A percentile compares a stretch with the other conserved stretches of the same genome.
These are phyloP conservation scores for Scomber japonicus DNA, from an alignment of 2,113 vertebrate genomes.

Conservation along the genomic window DNA sequence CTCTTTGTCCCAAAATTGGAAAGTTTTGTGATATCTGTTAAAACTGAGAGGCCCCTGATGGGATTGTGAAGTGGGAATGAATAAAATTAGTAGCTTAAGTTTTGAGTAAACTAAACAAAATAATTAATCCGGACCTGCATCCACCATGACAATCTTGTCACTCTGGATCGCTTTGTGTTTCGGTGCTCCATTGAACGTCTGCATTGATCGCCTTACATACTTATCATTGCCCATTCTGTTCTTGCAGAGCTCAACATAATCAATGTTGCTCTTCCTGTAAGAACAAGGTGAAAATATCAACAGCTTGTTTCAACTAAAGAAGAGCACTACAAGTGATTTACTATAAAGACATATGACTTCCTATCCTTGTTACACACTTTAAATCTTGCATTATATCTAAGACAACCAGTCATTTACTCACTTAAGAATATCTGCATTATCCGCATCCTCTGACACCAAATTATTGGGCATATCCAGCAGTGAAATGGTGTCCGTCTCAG, in stretches of 20 bases:
- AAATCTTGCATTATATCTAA: not conserved
- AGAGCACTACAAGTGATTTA: not conserved
- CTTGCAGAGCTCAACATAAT: constrained; percentile 85
- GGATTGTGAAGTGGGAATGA: too few relatives aligned
- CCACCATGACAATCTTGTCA: constrained; percentile 79
- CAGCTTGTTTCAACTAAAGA: not conserved
- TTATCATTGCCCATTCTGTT: constrained; percentile 83
- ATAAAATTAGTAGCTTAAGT: too few relatives aligned
- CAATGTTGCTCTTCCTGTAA: constrained; percentile 83
- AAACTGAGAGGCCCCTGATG: too few relatives aligned
- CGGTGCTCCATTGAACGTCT: constrained; percentile 86
- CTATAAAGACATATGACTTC: not conserved
- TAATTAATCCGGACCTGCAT: constrained; percentile 83
- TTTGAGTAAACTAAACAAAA: not conserved
- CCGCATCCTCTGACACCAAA: constrained; percentile 83
- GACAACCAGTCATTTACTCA: constrained; percentile 65
- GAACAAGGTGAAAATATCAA: constrained; percentile 29
- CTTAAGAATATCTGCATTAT: constrained; percentile 83
- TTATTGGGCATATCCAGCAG: constrained; percentile 84
- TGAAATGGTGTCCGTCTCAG: constrained; percentile 85
- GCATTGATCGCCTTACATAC: constrained; percentile 85
- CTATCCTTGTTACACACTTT: not conserved
- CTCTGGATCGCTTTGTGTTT: constrained; percentile 91
- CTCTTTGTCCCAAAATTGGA: too few relatives aligned
- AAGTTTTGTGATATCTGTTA: too few relatives aligned